These are phyloP conservation scores for Vesta saturnalis DNA, from an alignment of 2,888 invertebrate species.

Conservation along the genomic window DNA sequence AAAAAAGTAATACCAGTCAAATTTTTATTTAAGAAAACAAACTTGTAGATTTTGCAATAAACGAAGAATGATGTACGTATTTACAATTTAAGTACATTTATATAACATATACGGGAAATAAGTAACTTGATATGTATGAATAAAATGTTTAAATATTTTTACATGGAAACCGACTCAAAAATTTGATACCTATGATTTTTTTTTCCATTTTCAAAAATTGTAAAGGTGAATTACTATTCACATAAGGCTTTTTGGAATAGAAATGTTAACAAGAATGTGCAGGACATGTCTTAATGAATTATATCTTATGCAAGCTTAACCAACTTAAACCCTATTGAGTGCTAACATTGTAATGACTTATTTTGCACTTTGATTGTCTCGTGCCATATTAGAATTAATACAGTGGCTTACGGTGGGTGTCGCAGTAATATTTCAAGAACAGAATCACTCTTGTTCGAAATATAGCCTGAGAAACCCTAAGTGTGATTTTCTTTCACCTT, in stretches of 20 bases:
- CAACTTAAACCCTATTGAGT: conserved; percentile 33
- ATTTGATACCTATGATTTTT: conserved; percentile 20
- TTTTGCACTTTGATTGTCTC: conserved; percentile 62
- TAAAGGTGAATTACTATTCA: conserved; percentile 15
- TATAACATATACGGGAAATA: conserved; percentile 47
- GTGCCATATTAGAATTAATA: conserved; percentile 49
- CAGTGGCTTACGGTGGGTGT: conserved; percentile 37
- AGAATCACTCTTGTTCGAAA: too few species aligned
- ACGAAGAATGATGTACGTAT: conserved; percentile 32
- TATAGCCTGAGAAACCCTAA: not conserved
- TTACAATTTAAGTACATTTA: conserved; percentile 38
- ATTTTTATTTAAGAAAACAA: conserved; percentile 38
- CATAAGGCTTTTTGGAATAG: conserved; percentile 25
- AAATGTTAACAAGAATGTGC: conserved; percentile 25
- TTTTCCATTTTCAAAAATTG: conserved; percentile 16
- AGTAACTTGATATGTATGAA: conserved; percentile 59
- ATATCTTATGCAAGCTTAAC: conserved; percentile 23
- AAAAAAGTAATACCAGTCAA: conserved; percentile 4
- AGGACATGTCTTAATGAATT: conserved; percentile 22
- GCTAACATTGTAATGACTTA: conserved; percentile 50
- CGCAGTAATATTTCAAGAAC: too few species aligned
- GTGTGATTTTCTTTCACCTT: conserved; percentile 36
- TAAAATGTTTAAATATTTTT: conserved; percentile 56
- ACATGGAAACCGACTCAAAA: conserved; percentile 49
- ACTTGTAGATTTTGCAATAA: conserved; percentile 26